phyloP scores from a whole-genome alignment of 2,888 invertebrate species.

The Azorinus chamasolen region DNA sequence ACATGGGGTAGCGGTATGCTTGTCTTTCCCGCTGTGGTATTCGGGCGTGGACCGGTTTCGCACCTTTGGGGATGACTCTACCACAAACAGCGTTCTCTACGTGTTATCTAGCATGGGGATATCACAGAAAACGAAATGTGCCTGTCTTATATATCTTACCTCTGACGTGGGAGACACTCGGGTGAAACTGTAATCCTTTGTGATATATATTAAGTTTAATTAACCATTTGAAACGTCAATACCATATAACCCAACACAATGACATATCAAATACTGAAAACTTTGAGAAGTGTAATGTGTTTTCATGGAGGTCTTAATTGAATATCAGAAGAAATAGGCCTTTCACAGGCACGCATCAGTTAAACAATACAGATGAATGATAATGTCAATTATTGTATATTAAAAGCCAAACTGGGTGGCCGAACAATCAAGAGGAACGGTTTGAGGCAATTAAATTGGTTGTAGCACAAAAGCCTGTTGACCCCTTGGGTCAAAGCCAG shows the following conservation, averaged over 20 bases:
- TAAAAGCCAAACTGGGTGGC: slow-evolving; percentile 57
- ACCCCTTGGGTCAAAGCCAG: slow-evolving; percentile 28
- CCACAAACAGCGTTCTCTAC: too few relatives aligned
- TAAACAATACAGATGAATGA: slow-evolving; percentile 20
- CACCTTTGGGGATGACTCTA: too few relatives aligned
- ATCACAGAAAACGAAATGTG: too few relatives aligned
- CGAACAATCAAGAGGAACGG: slow-evolving; percentile 1
- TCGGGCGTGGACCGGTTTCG: too few relatives aligned
- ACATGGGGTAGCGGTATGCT: too few relatives aligned
- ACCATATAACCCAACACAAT: slow-evolving; percentile 8
- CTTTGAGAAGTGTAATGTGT: slow-evolving; percentile 28
- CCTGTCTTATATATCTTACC: too few relatives aligned
- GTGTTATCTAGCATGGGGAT: too few relatives aligned
- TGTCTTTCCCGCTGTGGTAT: too few relatives aligned
- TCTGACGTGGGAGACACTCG: too few relatives aligned
- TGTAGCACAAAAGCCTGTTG: slow-evolving; percentile 15
- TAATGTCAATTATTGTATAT: slow-evolving; percentile 36
- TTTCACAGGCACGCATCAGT: slow-evolving; percentile 2
- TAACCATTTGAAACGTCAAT: too few relatives aligned
- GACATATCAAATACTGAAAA: slow-evolving; percentile 13
- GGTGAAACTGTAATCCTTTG: too few relatives aligned
- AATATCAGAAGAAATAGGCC: slow-evolving; percentile 29
- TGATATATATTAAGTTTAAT: too few relatives aligned
- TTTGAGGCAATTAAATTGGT: slow-evolving; percentile 5
- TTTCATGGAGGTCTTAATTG: slow-evolving; percentile 49